Base-by-base conservation (phyloP, 1,140 invertebrate species). In the Neotoxoptera formosana region DNA sequence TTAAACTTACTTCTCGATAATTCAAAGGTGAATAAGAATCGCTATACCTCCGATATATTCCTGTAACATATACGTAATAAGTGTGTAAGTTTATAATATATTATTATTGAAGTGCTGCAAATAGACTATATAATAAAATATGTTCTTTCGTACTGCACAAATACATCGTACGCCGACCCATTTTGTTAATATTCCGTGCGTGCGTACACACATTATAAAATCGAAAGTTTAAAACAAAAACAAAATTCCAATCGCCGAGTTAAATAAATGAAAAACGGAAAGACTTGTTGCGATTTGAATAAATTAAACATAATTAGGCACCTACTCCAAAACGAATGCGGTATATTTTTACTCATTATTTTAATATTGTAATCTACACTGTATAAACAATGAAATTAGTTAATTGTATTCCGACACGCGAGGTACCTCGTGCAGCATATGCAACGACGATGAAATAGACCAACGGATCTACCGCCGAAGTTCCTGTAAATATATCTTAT, bases 311-410 rank as follows among this genome's bases (percentile, higher is more conserved):
- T 76, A 76, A 76, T 76, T 76, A 76, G 30, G 60, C 60, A 76
- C 14, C 14, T n/a, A 76, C 21, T 76, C 30, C n/a, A 17, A 76
- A 76, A 76, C n/a, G n/a, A 76, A 76, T 76, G 30, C 17, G 30
- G 30, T n/a, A 76, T 76, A 76, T 17, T 76, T 76, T 76, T 76
- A 76, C n/a, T 76, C 30, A 76, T 76, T 76, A 76, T n/a, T 76
- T 76, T 76, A 76, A 76, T 76, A 76, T 76, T n/a, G 60, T 76
- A 76, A 76, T 34, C 60, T 76, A 76, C 60, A 76, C 60, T 76
- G 60, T n/a, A 76, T 76, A 76, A 76, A 76, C 60, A 76, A 76
- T 76, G 14, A 76, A 76, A 76, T 76, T 76, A 34, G 60, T 76
- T 76, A 76, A 67, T 76, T 34, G n/a, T n/a, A 76, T 76, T n/a